These are phyloP conservation scores for Pluvialis apricaria DNA, from an alignment of 2,113 vertebrate genomes.

Conservation along the genomic window DNA sequence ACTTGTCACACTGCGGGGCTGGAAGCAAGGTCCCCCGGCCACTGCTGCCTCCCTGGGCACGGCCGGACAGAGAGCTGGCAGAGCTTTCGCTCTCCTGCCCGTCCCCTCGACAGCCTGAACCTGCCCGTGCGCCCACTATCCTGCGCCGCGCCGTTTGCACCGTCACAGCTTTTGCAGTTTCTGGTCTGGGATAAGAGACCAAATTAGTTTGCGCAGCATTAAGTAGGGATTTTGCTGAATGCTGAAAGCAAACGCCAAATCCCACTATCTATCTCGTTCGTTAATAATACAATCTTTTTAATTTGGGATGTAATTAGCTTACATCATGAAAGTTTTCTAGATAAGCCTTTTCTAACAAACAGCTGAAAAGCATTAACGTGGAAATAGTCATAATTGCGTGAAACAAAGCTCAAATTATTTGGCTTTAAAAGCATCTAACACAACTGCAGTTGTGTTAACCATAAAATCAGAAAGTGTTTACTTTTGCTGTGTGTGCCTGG, in stretches of 20 bases:
- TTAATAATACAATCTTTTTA: not conserved
- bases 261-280: not conserved
- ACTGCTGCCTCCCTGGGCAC: not conserved
- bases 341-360: not conserved
- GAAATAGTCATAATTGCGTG: not conserved
- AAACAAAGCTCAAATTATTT: not conserved
- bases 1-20: not conserved
- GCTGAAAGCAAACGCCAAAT: not conserved
- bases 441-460: not conserved
- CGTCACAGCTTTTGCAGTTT: not conserved
- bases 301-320: not conserved
- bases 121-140: not conserved
- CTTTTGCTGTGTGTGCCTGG: fast-evolving
- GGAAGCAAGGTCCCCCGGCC: not conserved
- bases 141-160: fast-evolving
- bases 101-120: not conserved
- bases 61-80: not conserved
- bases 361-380: not conserved
- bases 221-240: not conserved
- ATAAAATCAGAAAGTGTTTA: not conserved
- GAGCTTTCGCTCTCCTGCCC: not conserved
- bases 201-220: not conserved
- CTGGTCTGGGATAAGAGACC: not conserved
- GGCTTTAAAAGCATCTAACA: not conserved
- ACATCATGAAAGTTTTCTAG: not conserved